phyloP scores from a whole-genome alignment of 2,797 vertebrate species.

The Telmatherina bonti region DNA sequence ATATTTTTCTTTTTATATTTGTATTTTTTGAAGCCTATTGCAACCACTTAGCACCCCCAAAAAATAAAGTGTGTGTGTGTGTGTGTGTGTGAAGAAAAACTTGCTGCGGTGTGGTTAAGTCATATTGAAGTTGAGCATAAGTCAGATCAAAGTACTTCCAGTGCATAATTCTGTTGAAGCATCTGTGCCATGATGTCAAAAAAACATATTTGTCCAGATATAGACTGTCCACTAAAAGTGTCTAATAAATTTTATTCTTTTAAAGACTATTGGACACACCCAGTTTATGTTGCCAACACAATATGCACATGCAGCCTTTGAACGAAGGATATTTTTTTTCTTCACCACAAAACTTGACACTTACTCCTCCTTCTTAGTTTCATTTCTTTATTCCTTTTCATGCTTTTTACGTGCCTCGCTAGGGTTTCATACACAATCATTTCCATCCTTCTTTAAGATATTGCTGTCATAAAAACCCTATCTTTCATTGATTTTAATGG shows the following conservation, averaged over 20 bases:
- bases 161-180: not conserved
- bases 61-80: too few relatives aligned
- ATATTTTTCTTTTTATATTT: too few relatives aligned
- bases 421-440: not conserved
- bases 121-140: too few relatives aligned
- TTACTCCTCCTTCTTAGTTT: conserved; percentile 1
- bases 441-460: not conserved
- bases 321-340: not conserved
- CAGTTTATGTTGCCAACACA: not conserved
- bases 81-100: too few relatives aligned
- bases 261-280: not conserved
- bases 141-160: not conserved
- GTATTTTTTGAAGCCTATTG: too few relatives aligned
- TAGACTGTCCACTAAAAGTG: not conserved
- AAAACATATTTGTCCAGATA: not conserved
- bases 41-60: too few relatives aligned
- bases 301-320: not conserved
- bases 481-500: not conserved
- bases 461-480: not conserved
- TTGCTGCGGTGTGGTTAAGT: too few relatives aligned
- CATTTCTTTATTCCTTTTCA: not conserved
- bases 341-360: not conserved
- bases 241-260: not conserved
- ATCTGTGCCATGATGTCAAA: not conserved
- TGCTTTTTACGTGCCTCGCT: not conserved